Conservation (phyloP, 2,888 invertebrate genomes). For the Trichogramma evanescens region DNA sequence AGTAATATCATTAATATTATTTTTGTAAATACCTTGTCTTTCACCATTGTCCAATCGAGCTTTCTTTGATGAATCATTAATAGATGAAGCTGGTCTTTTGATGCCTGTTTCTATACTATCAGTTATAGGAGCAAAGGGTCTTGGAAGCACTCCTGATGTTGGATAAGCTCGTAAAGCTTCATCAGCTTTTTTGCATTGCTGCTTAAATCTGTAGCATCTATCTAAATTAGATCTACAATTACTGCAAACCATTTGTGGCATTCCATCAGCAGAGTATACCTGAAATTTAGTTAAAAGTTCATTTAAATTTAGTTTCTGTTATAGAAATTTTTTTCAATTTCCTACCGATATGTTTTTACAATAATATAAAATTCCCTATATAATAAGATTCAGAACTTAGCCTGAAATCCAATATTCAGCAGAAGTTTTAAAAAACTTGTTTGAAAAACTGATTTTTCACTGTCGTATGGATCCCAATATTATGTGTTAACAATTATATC, state of each 20-base stretch:
- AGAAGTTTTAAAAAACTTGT: no score
- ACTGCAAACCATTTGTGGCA: slow-evolving; percentile 67
- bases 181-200: slow-evolving; percentile 68
- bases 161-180: slow-evolving; percentile 63
- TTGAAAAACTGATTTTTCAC: no score
- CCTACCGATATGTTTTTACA: no score
- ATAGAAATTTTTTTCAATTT: no score
- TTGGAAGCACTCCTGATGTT: slow-evolving; percentile 56
- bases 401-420: no score
- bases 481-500: no score
- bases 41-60: slow-evolving; percentile 38
- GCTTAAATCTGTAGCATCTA: slow-evolving; percentile 66
- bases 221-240: slow-evolving; percentile 63
- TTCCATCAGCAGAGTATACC: slow-evolving; percentile 55
- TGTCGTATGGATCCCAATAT: no score
- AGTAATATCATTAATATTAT: not conserved
- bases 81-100: slow-evolving; percentile 37
- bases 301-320: no score
- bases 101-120: slow-evolving; percentile 34
- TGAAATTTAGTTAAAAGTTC: slow-evolving; percentile 16
- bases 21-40: slow-evolving; percentile 24
- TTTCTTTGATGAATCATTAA: slow-evolving; percentile 35
- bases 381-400: no score
- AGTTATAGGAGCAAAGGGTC: slow-evolving; percentile 49
- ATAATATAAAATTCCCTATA: no score